These are phyloP conservation scores for Gastrophryne carolinensis DNA, from an alignment of 2,797 vertebrate genomes.

Conservation along the genomic window DNA sequence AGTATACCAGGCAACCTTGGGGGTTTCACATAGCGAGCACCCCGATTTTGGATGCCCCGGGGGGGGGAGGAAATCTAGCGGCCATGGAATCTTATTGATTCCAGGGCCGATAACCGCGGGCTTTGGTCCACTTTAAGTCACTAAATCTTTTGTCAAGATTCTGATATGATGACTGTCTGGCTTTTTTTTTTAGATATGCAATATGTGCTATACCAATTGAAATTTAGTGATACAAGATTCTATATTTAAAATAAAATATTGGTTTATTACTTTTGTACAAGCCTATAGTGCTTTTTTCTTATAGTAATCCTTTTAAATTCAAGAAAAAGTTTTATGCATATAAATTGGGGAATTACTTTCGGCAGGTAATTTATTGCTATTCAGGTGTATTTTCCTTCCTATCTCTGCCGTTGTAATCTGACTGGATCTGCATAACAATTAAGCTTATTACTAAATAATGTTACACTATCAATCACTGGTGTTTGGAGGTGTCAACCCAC, in stretches of 20 bases:
- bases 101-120: too few relatives aligned
- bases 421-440: conserved; percentile 61
- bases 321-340: conserved; percentile 52
- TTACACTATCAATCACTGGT: conserved; percentile 62
- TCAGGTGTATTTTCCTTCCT: conserved; percentile 55
- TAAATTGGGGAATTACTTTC: conserved; percentile 60
- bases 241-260: background rate
- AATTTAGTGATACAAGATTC: too few relatives aligned
- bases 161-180: too few relatives aligned
- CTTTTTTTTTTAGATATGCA: too few relatives aligned
- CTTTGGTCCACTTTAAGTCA: too few relatives aligned
- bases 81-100: too few relatives aligned
- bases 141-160: too few relatives aligned
- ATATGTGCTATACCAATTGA: too few relatives aligned
- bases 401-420: conserved; percentile 54
- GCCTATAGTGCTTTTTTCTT: conserved; percentile 1
- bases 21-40: too few relatives aligned
- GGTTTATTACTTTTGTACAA: conserved; percentile 9
- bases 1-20: too few relatives aligned
- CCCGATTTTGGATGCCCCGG: too few relatives aligned
- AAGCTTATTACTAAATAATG: conserved; percentile 57
- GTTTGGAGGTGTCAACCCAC: conserved; percentile 59
- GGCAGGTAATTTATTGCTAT: conserved; percentile 57
- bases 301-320: conserved; percentile 55
- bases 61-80: too few relatives aligned